Percentiles rank a stretch among this genome's conserved stretches.
These are phyloP conservation scores for Deroplatys truncata DNA, from an alignment of 2,888 invertebrate species.

Conservation along the genomic window DNA sequence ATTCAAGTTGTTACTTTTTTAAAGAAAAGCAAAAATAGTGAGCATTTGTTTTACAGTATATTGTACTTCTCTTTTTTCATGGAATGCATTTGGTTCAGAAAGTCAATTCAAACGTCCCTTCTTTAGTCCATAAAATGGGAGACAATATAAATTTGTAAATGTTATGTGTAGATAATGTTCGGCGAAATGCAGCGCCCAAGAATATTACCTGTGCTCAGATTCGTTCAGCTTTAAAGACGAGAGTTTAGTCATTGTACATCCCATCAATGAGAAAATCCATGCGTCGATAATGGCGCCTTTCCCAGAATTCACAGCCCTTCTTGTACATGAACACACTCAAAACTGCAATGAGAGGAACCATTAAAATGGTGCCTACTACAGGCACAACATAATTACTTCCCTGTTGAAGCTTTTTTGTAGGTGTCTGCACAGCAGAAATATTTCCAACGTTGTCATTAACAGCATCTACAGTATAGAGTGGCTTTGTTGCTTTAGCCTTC, in stretches of 20 bases:
- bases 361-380: conserved; percentile 66
- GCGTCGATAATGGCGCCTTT: conserved; percentile 77
- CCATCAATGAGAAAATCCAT: conserved; percentile 88
- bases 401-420: background rate
- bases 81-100: no score
- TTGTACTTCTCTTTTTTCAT: no score
- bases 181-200: no score
- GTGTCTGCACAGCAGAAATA: background rate
- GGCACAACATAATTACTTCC: conserved; percentile 64
- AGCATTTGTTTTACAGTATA: no score
- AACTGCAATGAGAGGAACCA: conserved; percentile 68
- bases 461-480: conserved; percentile 26
- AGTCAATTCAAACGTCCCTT: no score
- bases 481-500: conserved; percentile 11
- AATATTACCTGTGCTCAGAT: background rate
- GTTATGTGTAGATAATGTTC: no score
- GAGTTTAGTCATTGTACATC: conserved; percentile 73
- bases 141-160: no score
- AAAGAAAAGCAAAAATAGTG: no score
- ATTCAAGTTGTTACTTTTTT: no score
- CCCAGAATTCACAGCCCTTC: conserved; percentile 77
- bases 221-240: background rate
- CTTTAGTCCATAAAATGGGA: no score
- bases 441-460: conserved; percentile 3
- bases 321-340: conserved; percentile 63